Percentiles rank a stretch among this genome's conserved stretches.
Evolutionary conservation across 2,888 invertebrate genomes (phyloP).

Genomic region (Drosophila maculinotata): DNA sequence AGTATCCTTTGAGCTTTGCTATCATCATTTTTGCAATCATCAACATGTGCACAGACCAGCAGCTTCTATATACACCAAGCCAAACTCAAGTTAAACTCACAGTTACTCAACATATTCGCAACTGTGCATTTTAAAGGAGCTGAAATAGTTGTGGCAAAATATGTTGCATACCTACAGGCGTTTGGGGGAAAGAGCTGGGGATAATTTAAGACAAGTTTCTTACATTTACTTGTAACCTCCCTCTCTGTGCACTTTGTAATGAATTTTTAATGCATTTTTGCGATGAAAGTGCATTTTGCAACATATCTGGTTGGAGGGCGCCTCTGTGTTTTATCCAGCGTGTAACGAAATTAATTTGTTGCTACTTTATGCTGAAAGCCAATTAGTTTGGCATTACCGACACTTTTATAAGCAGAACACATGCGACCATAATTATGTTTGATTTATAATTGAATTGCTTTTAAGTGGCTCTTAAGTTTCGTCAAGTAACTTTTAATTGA

Average conservation of each 20-base stretch:
- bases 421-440: slow-evolving; percentile 50
- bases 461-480: slow-evolving; percentile 59
- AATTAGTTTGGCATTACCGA: slow-evolving; percentile 52
- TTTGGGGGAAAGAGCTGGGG: neutral
- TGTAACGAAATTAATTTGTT: slow-evolving; percentile 61
- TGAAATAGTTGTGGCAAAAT: slow-evolving; percentile 18
- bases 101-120: neutral
- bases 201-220: slow-evolving; percentile 48
- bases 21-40: slow-evolving; percentile 17
- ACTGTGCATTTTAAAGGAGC: slow-evolving; percentile 4
- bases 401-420: slow-evolving; percentile 33
- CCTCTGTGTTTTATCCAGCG: slow-evolving; percentile 8
- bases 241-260: slow-evolving; percentile 57
- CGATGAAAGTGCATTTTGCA: slow-evolving; percentile 37
- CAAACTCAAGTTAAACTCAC: neutral
- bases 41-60: neutral
- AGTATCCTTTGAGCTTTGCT: slow-evolving; percentile 24
- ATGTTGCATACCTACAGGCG: slow-evolving; percentile 16
- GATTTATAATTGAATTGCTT: slow-evolving; percentile 69
- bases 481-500: slow-evolving; percentile 47
- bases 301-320: slow-evolving; percentile 5
- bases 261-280: slow-evolving; percentile 70
- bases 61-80: neutral
- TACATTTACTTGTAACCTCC: too few species aligned
- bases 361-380: slow-evolving; percentile 47